Evolutionary conservation across 2,888 invertebrate species (phyloP), one percentile per base, ranked within the genome.

Genomic region (Dynastes tityus): DNA sequence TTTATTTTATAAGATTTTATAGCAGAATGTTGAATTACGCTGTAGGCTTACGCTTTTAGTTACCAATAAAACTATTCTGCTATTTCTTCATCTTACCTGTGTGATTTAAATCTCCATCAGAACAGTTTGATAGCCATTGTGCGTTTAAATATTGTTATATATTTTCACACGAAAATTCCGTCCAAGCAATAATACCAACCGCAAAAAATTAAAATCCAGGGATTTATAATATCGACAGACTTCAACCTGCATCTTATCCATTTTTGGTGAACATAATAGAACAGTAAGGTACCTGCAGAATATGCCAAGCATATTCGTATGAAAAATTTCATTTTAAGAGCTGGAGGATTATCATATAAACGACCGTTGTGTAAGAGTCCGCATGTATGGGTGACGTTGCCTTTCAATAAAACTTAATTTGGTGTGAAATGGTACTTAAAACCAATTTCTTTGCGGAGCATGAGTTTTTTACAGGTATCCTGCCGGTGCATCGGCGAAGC

Each of bases 361-460:
- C 22, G 22, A 58, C 16, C 55, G 16, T 16, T 5, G 22, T 27
- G 13, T 55, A 71, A 45, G 32, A 53, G 22, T 71, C 16, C 16
- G 55, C 55, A 16, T 55, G 22, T 49, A 51, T 27, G 29, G 11
- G 37, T 16, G 65, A 64, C 9, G 45, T 65, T 51, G 70, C 71
- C 67, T 74, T 22, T 67, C 55, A 77, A 77, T 79, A 64, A 73
- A 77, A 77, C 58, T 74, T 79, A 79, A 79, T 79, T 77, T 40
- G 77, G 79, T 77, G 79, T 79, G 79, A 79, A 79, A 79, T 77
- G 67, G 77, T 79, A 77, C 77, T 79, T 79, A 77, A 77, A 79
- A 79, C 58, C 61, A 49, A 76, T 71, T 32, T 78, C 71, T 78
- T 73, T 73, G 63, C 77, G n/a, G 51, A 76, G 75, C 53, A 51